Base-by-base conservation (phyloP, 1,140 invertebrate genomes). In the Ceratina japonica region DNA sequence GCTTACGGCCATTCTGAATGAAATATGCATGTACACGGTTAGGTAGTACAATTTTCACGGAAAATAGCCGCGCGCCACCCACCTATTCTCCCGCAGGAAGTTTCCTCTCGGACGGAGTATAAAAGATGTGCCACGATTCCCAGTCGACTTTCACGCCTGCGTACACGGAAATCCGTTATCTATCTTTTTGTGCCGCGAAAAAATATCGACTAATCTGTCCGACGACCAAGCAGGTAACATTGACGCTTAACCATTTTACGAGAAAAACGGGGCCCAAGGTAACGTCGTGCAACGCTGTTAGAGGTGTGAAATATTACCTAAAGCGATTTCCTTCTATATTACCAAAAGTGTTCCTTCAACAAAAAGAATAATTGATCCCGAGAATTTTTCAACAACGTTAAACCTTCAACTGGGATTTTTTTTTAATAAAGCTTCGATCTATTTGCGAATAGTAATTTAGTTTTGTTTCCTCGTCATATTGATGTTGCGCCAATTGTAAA, bases 21-120 rank as follows among this genome's bases (percentile, higher is more conserved):
- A 89, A 89, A 88, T 89, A 89, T 89, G 88, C 84, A 87, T 89
- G 88, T 88, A 89, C 87, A 86, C 87, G 89, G 88, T 89, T 89
- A 87, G 81, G 76, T 76, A 82, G 83, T 84, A 82, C 80, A 89
- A 89, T 89, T 87, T 89, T 84, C 81, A 69, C 81, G 79, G 85
- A 87, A 89, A 89, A 87, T 87, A 83, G 83, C 82, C 63, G 64
- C 3, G 68, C 75, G 82, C 66, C 68, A 72, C 37, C 22, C 31
- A n/a, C 68, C 71, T 49, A 54, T 81, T 70, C 37, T 20, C 61
- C 61, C 13, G 24, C 13, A 54, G 27, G 54, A 79, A 79, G 62
- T 85, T 62, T 65, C 54, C 71, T 52, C 37, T n/a, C 49, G 24
- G 62, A 31, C 65, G 61, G 68, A 79, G 66, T 80, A 83, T 64